phyloP scores from a whole-genome alignment of 2,888 invertebrate genomes.

The Xestoiulus laeticollis region DNA sequence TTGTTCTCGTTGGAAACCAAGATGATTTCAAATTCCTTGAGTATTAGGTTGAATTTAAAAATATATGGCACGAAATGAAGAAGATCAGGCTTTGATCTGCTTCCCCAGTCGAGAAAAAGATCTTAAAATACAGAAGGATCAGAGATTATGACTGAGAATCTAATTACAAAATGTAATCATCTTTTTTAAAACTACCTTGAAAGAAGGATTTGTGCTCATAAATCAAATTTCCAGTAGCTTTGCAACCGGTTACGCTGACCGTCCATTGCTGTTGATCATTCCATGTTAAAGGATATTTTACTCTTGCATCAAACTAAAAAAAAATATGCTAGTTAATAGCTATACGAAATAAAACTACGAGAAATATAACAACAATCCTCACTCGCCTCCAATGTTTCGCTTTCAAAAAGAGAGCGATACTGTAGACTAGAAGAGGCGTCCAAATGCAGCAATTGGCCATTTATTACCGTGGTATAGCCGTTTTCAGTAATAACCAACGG shows the following conservation, averaged over 20 bases:
- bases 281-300: constrained; percentile 92
- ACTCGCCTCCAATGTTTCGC: constrained; percentile 84
- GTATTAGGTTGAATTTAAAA: constrained; percentile 87
- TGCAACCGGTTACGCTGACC: constrained; percentile 89
- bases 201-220: constrained; percentile 97
- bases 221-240: constrained; percentile 90
- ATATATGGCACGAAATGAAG: constrained; percentile 96
- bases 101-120: constrained; percentile 92
- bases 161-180: neutral
- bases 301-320: constrained; percentile 82
- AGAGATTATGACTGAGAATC: constrained; percentile 36
- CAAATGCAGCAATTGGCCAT: constrained; percentile 90
- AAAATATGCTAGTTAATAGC: constrained; percentile 65
- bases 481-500: constrained; percentile 90
- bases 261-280: constrained; percentile 97
- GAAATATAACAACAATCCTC: constrained; percentile 48
- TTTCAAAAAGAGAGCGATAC: constrained; percentile 90
- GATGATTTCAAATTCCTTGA: constrained; percentile 95
- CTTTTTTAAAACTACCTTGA: constrained; percentile 69
- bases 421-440: constrained; percentile 96
- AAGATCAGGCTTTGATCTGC: constrained; percentile 79
- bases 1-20: constrained; percentile 95
- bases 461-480: constrained; percentile 89
- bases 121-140: constrained; percentile 68
- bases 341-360: constrained; percentile 65